Conservation (phyloP, 2,888 invertebrate genomes). For the Leptinotarsa rubiginosa region DNA sequence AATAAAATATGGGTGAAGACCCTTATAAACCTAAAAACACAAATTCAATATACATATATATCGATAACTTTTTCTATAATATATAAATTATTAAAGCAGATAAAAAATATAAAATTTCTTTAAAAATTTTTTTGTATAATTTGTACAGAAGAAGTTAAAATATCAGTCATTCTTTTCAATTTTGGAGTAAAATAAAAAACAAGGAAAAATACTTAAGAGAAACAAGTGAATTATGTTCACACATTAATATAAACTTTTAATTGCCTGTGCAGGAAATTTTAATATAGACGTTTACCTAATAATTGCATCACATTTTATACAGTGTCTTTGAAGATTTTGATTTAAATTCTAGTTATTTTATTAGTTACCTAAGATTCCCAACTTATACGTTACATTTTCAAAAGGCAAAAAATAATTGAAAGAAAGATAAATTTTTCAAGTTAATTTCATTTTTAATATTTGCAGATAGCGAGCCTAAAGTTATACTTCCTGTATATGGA, state of each 20-base stretch:
- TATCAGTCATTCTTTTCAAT: constrained; percentile 41
- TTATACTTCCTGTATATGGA: not conserved
- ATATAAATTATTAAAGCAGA: constrained; percentile 23
- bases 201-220: not conserved
- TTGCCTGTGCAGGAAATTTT: constrained; percentile 1
- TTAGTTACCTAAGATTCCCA: constrained; percentile 8
- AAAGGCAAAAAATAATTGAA: not conserved
- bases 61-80: constrained; percentile 15
- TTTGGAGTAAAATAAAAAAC: constrained; percentile 27
- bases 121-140: constrained; percentile 29
- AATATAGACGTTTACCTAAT: constrained; percentile 3
- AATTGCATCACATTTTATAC: constrained; percentile 15
- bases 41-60: constrained; percentile 5
- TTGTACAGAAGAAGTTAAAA: constrained; percentile 38
- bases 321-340: constrained; percentile 19
- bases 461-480: not conserved
- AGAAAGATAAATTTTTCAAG: not conserved
- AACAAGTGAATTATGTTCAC: constrained; percentile 17
- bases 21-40: constrained; percentile 17
- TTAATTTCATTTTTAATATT: not conserved
- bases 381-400: not conserved
- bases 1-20: constrained; percentile 32
- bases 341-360: not conserved
- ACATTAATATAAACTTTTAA: constrained; percentile 2
- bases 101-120: constrained; percentile 21